Evolutionary conservation across 2,888 invertebrate species (phyloP).

Genomic region (Helobdella robusta): DNA sequence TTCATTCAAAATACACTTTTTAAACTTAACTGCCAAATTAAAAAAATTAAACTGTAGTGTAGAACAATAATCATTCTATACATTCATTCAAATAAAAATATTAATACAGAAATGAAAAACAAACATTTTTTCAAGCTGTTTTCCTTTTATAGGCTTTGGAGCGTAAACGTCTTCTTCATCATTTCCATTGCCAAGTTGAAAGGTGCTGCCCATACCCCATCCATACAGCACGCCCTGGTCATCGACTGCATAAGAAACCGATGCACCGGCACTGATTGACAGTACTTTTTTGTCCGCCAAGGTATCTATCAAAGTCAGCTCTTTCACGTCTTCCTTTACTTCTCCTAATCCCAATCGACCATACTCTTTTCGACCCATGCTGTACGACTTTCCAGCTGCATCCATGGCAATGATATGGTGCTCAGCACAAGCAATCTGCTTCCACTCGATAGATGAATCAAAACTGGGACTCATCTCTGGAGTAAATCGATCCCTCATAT

Average conservation of each 20-base stretch:
- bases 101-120: no score
- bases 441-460: conserved; percentile 54
- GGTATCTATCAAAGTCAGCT: conserved; percentile 53
- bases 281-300: conserved; percentile 59
- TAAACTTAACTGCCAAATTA: no score
- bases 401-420: conserved; percentile 79
- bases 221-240: conserved; percentile 65
- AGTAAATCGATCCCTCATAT: conserved; percentile 41
- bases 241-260: conserved; percentile 69
- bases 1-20: no score
- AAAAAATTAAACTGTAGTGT: no score
- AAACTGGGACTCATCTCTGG: conserved; percentile 42
- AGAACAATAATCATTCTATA: no score
- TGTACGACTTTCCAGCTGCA: conserved; percentile 60
- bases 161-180: conserved; percentile 52
- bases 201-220: conserved; percentile 88
- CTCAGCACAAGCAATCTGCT: conserved; percentile 64
- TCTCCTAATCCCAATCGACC: conserved; percentile 80
- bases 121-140: conserved; percentile 28
- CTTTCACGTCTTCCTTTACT: conserved; percentile 38
- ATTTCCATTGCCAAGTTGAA: conserved; percentile 73
- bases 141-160: conserved; percentile 35
- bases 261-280: conserved; percentile 58
- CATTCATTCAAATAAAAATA: no score
- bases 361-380: conserved; percentile 70